Evolutionary conservation across 2,797 vertebrate genomes (phyloP), one percentile per base, ranked within the genome.

Genomic region (Discoglossus pictus): DNA sequence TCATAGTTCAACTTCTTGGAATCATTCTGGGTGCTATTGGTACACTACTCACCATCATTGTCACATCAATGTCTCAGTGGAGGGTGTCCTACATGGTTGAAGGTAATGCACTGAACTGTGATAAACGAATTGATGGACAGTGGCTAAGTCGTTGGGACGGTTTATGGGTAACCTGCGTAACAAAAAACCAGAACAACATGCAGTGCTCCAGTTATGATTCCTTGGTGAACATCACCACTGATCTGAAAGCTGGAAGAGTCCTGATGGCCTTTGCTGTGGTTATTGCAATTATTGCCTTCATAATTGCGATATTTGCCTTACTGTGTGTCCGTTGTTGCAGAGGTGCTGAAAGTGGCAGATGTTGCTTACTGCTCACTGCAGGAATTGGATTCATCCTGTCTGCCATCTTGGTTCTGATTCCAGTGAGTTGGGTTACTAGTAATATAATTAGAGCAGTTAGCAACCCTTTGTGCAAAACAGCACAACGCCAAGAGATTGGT

Each of bases 41-140:
- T 15, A 73, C 92, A 73, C 78, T 94, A 0, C 94, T 94, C 6
- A 84, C 86, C 0, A 65, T 95, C 4, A 91, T 93, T 1, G 89
- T 91, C 66, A 94, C 93, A 0, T 89, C 93, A 35, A 91, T 99
- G 93, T 94, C 96, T 0, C 96, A 97, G 82, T 99, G 96, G 97
- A 84, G 89, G 17, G 93, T 98, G 54, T 98, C 97, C 0, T 95
- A 96, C 24, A 92, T 96, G 77, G 86, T 94, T 1, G 93, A 87
- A 1, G 89, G 88, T 70, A 98, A 96, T 73, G 36, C 53, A 1
- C n/a, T 20, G 52, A 40, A 71, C 20, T 71, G 68, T 25, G 61
- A 63, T 16, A 71, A 64, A 42, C 68, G 68, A 6, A 71, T 71
- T 24, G 94, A 99, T 23, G 92, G 98, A 16, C 88, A 94, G 42